Base-by-base conservation (phyloP, 2,113 vertebrate genomes). In the Chaetorhynchus papuensis region DNA sequence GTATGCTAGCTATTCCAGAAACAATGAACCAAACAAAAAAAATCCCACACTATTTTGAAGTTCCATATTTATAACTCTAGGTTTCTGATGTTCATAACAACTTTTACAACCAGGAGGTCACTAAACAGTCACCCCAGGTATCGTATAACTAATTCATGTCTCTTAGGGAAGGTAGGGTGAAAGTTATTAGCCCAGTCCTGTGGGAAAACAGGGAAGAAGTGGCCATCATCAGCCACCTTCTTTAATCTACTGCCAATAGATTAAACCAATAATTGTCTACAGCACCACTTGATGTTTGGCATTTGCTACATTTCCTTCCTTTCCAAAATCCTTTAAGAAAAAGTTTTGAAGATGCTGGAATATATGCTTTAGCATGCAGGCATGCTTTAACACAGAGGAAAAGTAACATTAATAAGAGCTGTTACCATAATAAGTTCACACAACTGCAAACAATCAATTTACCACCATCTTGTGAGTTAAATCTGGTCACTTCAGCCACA, bases 191-290 rank as follows among this genome's bases (percentile, higher is more conserved):
- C 15, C 28, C n/a, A 33, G 69, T 60, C 86, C 84, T 78, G 65
- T 82, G 91, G 77, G 87, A 96, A 96, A 90, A 69, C 23, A 20
- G 41, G 69, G 87, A 84, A 91, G 44, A 94, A 93, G 17, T 39
- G 54, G 50, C 63, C 63, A 95, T 87, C 68, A 60, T 66, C 64
- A 87, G 35, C 47, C 91, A 92, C 35, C 39, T 76, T 90, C 85
- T 96, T 94, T 97, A 81, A 97, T 97, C 91, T 94, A 50, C 53
- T 87, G 84, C 91, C 90, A 95, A 72, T 6, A 93, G 39, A 85
- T 88, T 63, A 95, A 91, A 87, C 87, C 78, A 95, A 7, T 89
- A 88, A 91, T 84, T 87, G 65, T 89, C 78, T 94, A 57, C 53
- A 91, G 74, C 35, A 82, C 30, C 78, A 85, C 37, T 53, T 91